These are phyloP conservation scores for Tenualosa thibaudeaui DNA, from an alignment of 2,797 vertebrate species.

Conservation along the genomic window DNA sequence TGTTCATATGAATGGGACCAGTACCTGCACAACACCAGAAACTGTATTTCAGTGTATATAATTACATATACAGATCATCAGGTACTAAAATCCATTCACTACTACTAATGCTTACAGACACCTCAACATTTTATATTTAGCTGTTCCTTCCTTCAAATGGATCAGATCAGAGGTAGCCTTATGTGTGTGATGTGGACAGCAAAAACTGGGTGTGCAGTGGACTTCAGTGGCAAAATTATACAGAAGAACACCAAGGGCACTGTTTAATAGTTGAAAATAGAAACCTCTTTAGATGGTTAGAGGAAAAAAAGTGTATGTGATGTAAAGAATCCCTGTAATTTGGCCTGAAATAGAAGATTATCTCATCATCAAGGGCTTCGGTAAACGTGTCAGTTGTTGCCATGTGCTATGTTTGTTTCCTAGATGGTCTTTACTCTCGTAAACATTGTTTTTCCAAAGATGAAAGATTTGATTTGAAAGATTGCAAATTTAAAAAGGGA, in stretches of 20 bases:
- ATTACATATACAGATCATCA: neutral
- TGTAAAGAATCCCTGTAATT: slow-evolving; percentile 68
- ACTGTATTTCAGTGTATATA: neutral
- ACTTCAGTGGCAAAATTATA: slow-evolving; percentile 55
- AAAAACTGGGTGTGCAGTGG: slow-evolving; percentile 7
- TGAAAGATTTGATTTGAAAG: too few species aligned
- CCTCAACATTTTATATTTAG: slow-evolving; percentile 17
- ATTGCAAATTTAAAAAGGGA: neutral
- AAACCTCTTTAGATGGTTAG: slow-evolving; percentile 51
- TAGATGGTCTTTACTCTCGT: neutral
- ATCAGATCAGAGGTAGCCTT: neutral
- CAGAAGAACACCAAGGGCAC: slow-evolving; percentile 39
- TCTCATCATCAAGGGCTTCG: slow-evolving; percentile 57
- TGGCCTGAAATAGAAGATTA: slow-evolving; percentile 67
- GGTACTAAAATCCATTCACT: neutral
- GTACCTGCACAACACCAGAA: neutral
- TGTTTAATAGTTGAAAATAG: slow-evolving; percentile 64
- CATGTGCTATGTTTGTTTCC: slow-evolving; percentile 28
- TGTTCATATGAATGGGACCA: slow-evolving; percentile 2
- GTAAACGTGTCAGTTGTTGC: neutral
- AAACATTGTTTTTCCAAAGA: neutral
- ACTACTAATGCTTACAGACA: neutral
- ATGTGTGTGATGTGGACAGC: slow-evolving; percentile 31
- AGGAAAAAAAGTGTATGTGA: slow-evolving; percentile 58
- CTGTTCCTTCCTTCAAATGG: neutral